A percentile compares a stretch with the other conserved stretches of the same genome.
Conservation (phyloP, 2,797 vertebrate genomes). For the Enteromius thamalakanensis region DNA sequence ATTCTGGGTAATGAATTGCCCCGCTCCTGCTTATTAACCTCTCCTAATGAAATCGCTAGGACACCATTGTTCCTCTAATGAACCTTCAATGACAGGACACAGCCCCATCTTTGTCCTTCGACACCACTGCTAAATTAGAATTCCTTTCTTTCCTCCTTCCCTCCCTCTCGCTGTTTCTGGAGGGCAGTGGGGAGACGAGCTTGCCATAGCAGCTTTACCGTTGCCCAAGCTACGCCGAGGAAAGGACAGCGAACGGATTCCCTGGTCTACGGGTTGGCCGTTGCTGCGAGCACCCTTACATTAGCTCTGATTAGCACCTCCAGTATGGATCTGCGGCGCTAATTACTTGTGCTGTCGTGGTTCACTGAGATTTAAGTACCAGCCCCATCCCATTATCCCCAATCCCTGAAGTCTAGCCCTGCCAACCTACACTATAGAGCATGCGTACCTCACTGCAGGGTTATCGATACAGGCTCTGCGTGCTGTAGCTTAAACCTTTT, state of each 20-base stretch:
- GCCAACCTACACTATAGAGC: constrained; percentile 47
- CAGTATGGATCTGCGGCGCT: constrained; percentile 91
- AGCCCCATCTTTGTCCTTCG: constrained; percentile 84
- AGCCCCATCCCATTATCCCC: constrained; percentile 95
- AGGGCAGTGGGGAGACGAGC: constrained; percentile 23
- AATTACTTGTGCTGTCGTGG: constrained; percentile 96
- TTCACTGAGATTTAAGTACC: constrained; percentile 97
- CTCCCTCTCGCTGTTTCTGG: constrained; percentile 60
- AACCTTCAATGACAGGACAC: constrained; percentile 89
- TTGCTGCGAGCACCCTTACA: constrained; percentile 83
- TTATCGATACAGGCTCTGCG: constrained; percentile 81
- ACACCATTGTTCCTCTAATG: constrained; percentile 92
- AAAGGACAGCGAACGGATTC: constrained; percentile 60
- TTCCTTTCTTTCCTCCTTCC: constrained; percentile 60
- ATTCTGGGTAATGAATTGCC: constrained; percentile 76
- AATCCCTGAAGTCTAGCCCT: constrained; percentile 66
- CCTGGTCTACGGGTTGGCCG: constrained; percentile 74
- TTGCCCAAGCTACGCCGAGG: constrained; percentile 48
- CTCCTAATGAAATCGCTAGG: constrained; percentile 94
- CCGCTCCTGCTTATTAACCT: constrained; percentile 93
- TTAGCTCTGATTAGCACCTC: constrained; percentile 92
- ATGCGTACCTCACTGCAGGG: constrained; percentile 69
- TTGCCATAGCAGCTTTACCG: constrained; percentile 40
- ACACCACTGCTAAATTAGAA: constrained; percentile 86
- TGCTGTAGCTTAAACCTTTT: constrained; percentile 48